Evolutionary conservation across 2,797 vertebrate genomes (phyloP).

Genomic region (Mormyrus proboscirostris): DNA sequence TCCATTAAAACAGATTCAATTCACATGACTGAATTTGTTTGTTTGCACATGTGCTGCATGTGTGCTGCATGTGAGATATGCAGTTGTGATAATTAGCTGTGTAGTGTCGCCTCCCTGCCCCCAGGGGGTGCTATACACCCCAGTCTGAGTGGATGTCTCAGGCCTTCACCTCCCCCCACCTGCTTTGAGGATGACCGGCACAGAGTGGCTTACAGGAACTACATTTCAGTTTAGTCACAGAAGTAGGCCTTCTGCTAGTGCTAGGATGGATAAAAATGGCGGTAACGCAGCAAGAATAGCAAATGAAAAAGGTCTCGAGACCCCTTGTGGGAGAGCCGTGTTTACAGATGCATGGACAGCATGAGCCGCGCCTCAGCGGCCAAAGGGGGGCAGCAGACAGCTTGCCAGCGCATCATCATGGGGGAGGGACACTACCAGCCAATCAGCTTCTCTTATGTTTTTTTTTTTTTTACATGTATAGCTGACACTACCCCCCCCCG

Average conservation of each 20-base stretch:
- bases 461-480: neutral
- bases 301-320: neutral
- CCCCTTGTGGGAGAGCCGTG: neutral
- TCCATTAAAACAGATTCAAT: neutral
- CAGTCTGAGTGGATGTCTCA: neutral
- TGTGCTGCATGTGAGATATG: neutral
- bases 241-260: neutral
- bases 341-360: neutral
- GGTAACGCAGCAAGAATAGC: neutral
- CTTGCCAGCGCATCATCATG: neutral
- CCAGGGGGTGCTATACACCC: neutral
- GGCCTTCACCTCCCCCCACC: neutral
- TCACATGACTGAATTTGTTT: neutral
- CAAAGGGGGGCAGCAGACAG: neutral
- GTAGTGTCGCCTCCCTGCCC: neutral
- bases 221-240: no score
- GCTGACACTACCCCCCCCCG: neutral
- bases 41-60: neutral
- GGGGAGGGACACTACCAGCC: neutral
- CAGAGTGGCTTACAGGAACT: no score
- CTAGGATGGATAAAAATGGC: neutral
- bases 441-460: neutral
- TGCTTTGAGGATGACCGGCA: neutral
- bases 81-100: neutral
- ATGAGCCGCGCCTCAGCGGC: neutral